A percentile compares a stretch with the other conserved stretches of the same genome.
Conservation (phyloP, 2,113 vertebrate genomes). For the Tychaedon coryphoeus region DNA sequence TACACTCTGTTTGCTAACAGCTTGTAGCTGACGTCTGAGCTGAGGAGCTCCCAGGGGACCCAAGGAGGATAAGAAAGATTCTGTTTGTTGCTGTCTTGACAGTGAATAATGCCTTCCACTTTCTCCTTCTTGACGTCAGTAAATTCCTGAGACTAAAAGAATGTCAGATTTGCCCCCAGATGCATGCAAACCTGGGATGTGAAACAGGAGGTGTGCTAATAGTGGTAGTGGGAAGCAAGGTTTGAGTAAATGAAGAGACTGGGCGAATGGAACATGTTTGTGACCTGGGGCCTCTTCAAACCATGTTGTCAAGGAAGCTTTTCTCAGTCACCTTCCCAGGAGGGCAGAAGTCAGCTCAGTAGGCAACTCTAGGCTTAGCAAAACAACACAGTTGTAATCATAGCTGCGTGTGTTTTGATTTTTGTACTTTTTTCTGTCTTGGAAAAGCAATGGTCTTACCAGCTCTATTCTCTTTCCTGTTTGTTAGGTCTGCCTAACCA, state of each 20-base stretch:
- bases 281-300: not conserved
- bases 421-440: slow-evolving; percentile 68
- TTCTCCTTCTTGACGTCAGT: slow-evolving; percentile 7
- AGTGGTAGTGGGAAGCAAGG: not conserved
- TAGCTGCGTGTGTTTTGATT: slow-evolving; percentile 63
- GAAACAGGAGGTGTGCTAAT: not conserved
- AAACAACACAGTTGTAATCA: slow-evolving; percentile 44
- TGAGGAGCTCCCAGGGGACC: not conserved
- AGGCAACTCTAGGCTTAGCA: slow-evolving; percentile 21
- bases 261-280: not conserved
- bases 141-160: not conserved
- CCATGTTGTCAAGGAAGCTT: not conserved
- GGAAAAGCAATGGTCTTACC: slow-evolving; percentile 70
- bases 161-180: not conserved
- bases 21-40: not conserved
- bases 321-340: not conserved
- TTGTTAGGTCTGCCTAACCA: slow-evolving; percentile 84
- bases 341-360: not conserved
- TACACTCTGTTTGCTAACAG: not conserved
- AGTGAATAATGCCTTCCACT: not conserved
- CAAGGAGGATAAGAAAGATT: not conserved
- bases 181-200: not conserved
- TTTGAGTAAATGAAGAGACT: not conserved
- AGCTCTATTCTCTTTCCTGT: slow-evolving; percentile 69
- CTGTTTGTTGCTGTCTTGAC: not conserved